A percentile compares a stretch with the other conserved stretches of the same genome.
phyloP scores from a whole-genome alignment of 1,140 invertebrate species.

The Ceratina calcarata region DNA sequence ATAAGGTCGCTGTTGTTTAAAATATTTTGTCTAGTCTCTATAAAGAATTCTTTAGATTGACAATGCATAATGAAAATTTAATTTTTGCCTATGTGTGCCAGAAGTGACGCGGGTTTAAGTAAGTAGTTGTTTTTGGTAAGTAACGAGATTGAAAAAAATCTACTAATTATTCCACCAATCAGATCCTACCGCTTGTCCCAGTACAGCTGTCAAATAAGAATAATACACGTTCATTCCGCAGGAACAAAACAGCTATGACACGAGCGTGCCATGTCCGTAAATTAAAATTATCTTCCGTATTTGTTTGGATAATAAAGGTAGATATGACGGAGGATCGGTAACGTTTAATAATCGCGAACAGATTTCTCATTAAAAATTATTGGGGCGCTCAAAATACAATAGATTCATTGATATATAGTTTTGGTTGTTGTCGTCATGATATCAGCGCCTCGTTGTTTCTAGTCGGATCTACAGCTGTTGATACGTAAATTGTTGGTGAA shows the following conservation, averaged over 20 bases:
- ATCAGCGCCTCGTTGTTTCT: conserved; percentile 61
- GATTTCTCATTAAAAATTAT: neutral
- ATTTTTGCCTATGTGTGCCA: conserved; percentile 32
- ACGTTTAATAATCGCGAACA: neutral
- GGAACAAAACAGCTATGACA: conserved; percentile 1
- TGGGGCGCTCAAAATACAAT: neutral
- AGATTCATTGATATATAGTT: conserved; percentile 52
- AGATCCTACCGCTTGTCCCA: conserved; percentile 59
- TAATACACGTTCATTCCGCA: conserved; percentile 13
- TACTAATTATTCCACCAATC: conserved; percentile 58
- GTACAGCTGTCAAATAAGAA: conserved; percentile 22
- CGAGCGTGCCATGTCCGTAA: neutral
- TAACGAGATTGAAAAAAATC: neutral
- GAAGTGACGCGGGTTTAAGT: conserved; percentile 28
- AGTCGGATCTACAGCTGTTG: conserved; percentile 49
- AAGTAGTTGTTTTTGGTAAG: neutral
- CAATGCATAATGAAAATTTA: neutral
- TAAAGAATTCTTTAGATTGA: no score
- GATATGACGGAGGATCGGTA: neutral
- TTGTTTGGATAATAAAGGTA: conserved; percentile 2
- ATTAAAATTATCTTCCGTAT: neutral
- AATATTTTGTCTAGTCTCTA: no score
- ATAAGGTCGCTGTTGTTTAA: neutral
- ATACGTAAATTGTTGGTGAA: conserved; percentile 66
- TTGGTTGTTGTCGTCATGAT: conserved; percentile 52